Evolutionary conservation across 2,888 invertebrate species (phyloP).

Genomic region (Eupithecia exiguata): DNA sequence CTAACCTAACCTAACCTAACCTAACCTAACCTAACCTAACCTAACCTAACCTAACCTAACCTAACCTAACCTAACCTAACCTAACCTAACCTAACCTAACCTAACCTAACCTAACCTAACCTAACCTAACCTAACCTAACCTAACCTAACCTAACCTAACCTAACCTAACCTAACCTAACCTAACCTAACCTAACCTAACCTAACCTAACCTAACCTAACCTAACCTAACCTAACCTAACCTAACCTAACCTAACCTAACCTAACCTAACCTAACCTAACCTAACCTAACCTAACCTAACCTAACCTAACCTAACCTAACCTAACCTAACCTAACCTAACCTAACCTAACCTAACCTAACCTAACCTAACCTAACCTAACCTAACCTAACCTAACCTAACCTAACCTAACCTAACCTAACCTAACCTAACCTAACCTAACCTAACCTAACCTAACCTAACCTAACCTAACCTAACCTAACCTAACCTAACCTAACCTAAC

Average conservation of each 20-base stretch:
- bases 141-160: constrained; percentile 45
- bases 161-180: constrained; percentile 39
- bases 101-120: constrained; percentile 35
- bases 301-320: constrained; percentile 41
- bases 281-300: constrained; percentile 26
- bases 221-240: constrained; percentile 38
- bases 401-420: constrained; percentile 17
- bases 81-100: constrained; percentile 39
- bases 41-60: constrained; percentile 29
- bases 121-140: constrained; percentile 30
- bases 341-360: constrained; percentile 33
- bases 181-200: constrained; percentile 40
- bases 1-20: constrained; percentile 39
- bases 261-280: constrained; percentile 40
- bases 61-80: constrained; percentile 38
- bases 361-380: constrained; percentile 23
- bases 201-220: constrained; percentile 44
- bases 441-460: neutral
- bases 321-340: constrained; percentile 36
- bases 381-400: too few relatives aligned
- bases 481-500: constrained; percentile 25
- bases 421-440: constrained; percentile 32
- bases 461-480: neutral
- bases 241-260: constrained; percentile 44
- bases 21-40: constrained; percentile 37